phyloP scores from a whole-genome alignment of 1,140 invertebrate genomes.

The Rhopalosiphum padi region DNA sequence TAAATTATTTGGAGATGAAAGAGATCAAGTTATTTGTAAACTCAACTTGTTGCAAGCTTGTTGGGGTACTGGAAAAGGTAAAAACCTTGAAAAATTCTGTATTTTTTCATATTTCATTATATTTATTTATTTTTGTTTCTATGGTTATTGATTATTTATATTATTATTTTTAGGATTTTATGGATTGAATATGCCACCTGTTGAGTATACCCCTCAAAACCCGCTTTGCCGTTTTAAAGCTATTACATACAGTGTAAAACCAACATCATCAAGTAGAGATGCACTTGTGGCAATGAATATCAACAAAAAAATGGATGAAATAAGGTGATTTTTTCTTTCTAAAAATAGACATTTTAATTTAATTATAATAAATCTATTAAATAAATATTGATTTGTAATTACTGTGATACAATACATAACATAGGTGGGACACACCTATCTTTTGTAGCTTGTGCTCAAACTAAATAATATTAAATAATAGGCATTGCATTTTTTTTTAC shows the following conservation, averaged over 20 bases:
- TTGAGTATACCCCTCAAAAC: slow-evolving; percentile 88
- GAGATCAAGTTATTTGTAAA: slow-evolving; percentile 87
- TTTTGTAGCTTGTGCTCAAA: no score
- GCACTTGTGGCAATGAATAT: slow-evolving; percentile 85
- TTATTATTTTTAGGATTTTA: slow-evolving; percentile 76
- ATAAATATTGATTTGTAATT: not conserved
- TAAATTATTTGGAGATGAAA: slow-evolving; percentile 88
- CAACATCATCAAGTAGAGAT: slow-evolving; percentile 82
- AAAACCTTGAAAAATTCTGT: slow-evolving; percentile 41
- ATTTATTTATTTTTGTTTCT: slow-evolving; percentile 46
- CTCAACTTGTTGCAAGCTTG: slow-evolving; percentile 94
- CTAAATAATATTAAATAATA: no score
- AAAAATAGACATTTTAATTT: not conserved
- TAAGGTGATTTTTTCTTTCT: slow-evolving; percentile 67
- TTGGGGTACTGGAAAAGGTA: slow-evolving; percentile 84
- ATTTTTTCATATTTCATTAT: not conserved
- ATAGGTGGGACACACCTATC: no score
- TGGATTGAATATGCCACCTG: slow-evolving; percentile 70
- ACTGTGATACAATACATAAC: not conserved
- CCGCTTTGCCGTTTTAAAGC: slow-evolving; percentile 92
- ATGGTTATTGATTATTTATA: slow-evolving; percentile 48
- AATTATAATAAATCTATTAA: not conserved
- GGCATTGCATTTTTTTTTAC: no score
- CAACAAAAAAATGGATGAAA: slow-evolving; percentile 78
- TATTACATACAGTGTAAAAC: slow-evolving; percentile 86